Conservation (phyloP, 2,888 invertebrate species). For the Torymus auratus region DNA sequence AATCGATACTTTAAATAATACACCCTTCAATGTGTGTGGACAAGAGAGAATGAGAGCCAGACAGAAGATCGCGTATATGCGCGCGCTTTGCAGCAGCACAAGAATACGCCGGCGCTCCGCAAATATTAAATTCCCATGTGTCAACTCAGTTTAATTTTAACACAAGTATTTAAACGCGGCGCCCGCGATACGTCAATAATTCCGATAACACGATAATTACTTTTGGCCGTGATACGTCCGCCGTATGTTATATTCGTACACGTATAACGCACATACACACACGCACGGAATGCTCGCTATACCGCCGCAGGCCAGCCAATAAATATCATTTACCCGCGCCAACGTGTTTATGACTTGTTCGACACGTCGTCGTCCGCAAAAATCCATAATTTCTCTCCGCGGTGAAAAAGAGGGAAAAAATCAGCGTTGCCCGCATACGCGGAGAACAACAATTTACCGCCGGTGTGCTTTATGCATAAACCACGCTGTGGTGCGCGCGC, state of each 20-base stretch:
- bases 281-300: not conserved
- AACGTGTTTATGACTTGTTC: conserved; percentile 41
- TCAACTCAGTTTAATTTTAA: conserved; percentile 26
- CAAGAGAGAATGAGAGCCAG: no score
- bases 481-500: no score
- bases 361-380: conserved; percentile 19
- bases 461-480: not conserved
- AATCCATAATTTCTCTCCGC: conserved; percentile 29
- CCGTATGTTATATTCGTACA: no score
- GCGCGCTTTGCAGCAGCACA: no score
- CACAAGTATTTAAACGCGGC: conserved; percentile 22
- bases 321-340: conserved; percentile 44
- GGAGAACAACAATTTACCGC: not conserved
- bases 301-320: conserved; percentile 1
- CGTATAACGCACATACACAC: not conserved
- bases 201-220: conserved; percentile 49
- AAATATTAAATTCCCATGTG: conserved; percentile 32
- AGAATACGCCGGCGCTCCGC: not conserved
- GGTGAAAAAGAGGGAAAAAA: no score
- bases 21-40: no score
- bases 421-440: no score
- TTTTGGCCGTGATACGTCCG: conserved; percentile 1
- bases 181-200: conserved; percentile 25
- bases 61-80: no score
- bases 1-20: no score